A percentile compares a stretch with the other conserved stretches of the same genome.
These are phyloP conservation scores for Nycticebus coucang DNA, from an alignment of 2,113 vertebrate species.

Conservation along the genomic window DNA sequence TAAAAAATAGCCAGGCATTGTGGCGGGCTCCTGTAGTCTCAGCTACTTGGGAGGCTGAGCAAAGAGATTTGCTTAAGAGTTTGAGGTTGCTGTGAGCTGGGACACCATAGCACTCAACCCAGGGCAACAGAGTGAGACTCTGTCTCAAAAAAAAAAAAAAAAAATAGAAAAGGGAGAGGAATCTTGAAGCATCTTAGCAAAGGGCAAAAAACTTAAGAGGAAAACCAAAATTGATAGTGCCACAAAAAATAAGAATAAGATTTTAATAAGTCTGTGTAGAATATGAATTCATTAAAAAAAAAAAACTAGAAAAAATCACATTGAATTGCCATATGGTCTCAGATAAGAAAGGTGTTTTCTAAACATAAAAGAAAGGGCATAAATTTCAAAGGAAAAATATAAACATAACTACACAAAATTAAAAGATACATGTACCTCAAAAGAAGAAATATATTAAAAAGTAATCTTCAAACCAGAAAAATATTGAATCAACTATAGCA, in stretches of 20 bases:
- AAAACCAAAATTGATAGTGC: neutral
- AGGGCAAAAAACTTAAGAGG: neutral
- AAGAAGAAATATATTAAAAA: neutral
- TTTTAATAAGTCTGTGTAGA: neutral
- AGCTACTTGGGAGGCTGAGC: too few relatives aligned
- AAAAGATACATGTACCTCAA: neutral
- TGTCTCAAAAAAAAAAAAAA: too few relatives aligned
- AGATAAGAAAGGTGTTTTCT: neutral
- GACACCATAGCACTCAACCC: too few relatives aligned
- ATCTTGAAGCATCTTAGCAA: neutral
- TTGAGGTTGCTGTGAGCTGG: too few relatives aligned
- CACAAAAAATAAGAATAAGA: neutral
- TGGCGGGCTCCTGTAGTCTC: too few relatives aligned
- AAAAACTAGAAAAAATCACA: neutral
- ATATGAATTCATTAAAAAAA: neutral
- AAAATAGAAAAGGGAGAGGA: neutral
- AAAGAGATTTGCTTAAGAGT: too few relatives aligned
- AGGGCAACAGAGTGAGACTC: too few relatives aligned
- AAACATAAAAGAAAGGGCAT: neutral
- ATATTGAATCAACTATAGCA: neutral
- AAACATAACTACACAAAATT: neutral
- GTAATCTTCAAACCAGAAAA: neutral
- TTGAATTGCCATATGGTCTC: neutral
- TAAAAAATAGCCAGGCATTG: too few relatives aligned
- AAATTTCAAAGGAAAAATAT: neutral